Evolutionary conservation across 1,140 invertebrate genomes (phyloP).

Genomic region (Drosophila funebris): DNA sequence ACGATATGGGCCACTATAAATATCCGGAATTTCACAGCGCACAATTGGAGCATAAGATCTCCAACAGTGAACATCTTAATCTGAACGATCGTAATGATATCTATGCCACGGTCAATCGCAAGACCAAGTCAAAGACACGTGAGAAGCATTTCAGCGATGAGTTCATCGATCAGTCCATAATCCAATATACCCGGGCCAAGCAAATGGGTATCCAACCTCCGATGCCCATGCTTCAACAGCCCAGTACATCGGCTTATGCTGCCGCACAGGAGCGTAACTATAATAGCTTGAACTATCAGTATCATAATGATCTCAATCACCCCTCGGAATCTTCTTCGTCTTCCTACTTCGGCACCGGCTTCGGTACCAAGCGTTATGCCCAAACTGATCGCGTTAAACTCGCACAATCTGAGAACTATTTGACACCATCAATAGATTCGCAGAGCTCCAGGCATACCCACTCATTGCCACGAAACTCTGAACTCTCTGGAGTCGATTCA

Average conservation of each 20-base stretch:
- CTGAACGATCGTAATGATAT: slow-evolving; percentile 80
- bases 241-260: slow-evolving; percentile 63
- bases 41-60: slow-evolving; percentile 77
- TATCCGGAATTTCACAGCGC: slow-evolving; percentile 70
- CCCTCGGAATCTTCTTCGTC: slow-evolving; percentile 80
- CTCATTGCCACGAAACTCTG: slow-evolving; percentile 79
- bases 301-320: slow-evolving; percentile 82
- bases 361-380: slow-evolving; percentile 67
- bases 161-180: slow-evolving; percentile 80
- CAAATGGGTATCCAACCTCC: slow-evolving; percentile 61
- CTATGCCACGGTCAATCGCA: slow-evolving; percentile 83
- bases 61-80: slow-evolving; percentile 77
- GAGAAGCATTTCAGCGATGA: slow-evolving; percentile 83
- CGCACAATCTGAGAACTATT: slow-evolving; percentile 75
- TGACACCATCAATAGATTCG: slow-evolving; percentile 78
- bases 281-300: slow-evolving; percentile 74
- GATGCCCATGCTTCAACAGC: slow-evolving; percentile 57
- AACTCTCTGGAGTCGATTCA: slow-evolving; percentile 80
- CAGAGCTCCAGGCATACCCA: slow-evolving; percentile 78
- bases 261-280: slow-evolving; percentile 68
- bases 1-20: slow-evolving; percentile 79
- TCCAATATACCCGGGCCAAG: slow-evolving; percentile 76
- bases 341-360: slow-evolving; percentile 80
- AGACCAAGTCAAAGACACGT: slow-evolving; percentile 78
- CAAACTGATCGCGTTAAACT: slow-evolving; percentile 61